A percentile compares a stretch with the other conserved stretches of the same genome.
phyloP scores from a whole-genome alignment of 1,140 invertebrate species.

The Scylla paramamosain region DNA sequence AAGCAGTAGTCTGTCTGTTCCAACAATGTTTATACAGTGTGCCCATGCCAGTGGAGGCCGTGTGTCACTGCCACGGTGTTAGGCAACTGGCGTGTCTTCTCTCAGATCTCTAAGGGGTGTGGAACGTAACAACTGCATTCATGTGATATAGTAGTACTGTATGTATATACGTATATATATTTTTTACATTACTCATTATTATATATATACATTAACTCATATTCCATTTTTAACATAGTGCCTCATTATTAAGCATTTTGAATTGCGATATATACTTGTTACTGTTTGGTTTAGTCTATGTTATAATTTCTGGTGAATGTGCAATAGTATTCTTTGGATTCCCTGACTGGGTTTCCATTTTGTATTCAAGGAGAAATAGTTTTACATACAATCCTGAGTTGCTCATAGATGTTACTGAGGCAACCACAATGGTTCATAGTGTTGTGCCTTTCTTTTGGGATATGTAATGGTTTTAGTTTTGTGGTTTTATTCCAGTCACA shows the following conservation, averaged over 20 bases:
- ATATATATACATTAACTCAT: background rate
- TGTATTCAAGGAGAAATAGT: slow-evolving; percentile 1
- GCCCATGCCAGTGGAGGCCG: background rate
- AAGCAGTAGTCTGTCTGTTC: too few species aligned
- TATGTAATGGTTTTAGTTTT: background rate
- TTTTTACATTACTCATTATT: background rate
- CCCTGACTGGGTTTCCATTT: background rate
- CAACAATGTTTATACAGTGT: too few species aligned
- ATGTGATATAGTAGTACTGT: background rate
- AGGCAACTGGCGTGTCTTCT: background rate
- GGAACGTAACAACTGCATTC: background rate
- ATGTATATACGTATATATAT: background rate
- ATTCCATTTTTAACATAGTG: slow-evolving; percentile 1
- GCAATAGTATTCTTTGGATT: background rate
- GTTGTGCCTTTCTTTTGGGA: too few species aligned
- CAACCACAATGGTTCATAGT: too few species aligned
- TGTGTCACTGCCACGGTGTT: background rate
- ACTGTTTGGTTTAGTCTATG: background rate
- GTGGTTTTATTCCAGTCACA: background rate
- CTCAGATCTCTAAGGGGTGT: background rate
- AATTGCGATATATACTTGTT: too few species aligned
- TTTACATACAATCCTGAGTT: background rate
- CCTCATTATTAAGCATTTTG: background rate
- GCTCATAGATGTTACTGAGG: background rate
- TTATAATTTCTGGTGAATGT: background rate